Percentiles rank a stretch among this genome's conserved stretches.
These are phyloP conservation scores for Dasypus novemcinctus DNA, from an alignment of 2,113 vertebrate species.

Conservation along the genomic window DNA sequence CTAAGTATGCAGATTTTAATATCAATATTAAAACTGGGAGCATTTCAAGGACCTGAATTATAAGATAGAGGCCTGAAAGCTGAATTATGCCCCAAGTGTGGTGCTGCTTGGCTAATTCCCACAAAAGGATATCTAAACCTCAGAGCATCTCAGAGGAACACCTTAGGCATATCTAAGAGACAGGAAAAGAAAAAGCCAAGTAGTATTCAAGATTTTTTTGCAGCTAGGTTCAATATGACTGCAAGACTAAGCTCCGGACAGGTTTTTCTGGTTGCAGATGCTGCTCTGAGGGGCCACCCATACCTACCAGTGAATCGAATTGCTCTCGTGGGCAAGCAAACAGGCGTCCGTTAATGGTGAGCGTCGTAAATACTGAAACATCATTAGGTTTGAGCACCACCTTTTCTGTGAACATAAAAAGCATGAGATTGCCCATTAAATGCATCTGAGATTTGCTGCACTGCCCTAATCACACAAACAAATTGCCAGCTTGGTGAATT, in stretches of 20 bases:
- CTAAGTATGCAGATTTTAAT: background rate
- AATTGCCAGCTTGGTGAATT: slow-evolving; percentile 74
- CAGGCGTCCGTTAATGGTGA: slow-evolving; percentile 94
- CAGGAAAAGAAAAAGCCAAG: slow-evolving; percentile 26
- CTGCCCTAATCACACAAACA: slow-evolving; percentile 71
- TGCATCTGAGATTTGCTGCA: slow-evolving; percentile 63
- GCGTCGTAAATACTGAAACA: slow-evolving; percentile 95
- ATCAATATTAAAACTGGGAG: background rate
- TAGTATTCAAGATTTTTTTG: slow-evolving; percentile 11
- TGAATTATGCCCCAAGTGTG: background rate
- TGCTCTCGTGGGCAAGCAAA: slow-evolving; percentile 95
- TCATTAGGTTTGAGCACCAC: slow-evolving; percentile 94
- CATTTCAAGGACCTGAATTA: background rate
- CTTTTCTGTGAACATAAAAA: slow-evolving; percentile 91
- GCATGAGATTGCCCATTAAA: slow-evolving; percentile 71
- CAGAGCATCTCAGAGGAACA: background rate
- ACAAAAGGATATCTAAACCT: slow-evolving; percentile 33
- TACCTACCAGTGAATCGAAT: slow-evolving; percentile 95
- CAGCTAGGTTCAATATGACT: background rate
- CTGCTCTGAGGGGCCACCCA: background rate
- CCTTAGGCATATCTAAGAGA: slow-evolving; percentile 1
- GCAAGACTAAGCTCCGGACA: slow-evolving; percentile 50
- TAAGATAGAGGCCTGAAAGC: slow-evolving; percentile 15
- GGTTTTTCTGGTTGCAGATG: slow-evolving; percentile 66
- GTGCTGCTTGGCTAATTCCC: background rate